These are phyloP conservation scores for Hydropsyche betteni DNA, from an alignment of 2,888 invertebrate genomes.

Conservation along the genomic window DNA sequence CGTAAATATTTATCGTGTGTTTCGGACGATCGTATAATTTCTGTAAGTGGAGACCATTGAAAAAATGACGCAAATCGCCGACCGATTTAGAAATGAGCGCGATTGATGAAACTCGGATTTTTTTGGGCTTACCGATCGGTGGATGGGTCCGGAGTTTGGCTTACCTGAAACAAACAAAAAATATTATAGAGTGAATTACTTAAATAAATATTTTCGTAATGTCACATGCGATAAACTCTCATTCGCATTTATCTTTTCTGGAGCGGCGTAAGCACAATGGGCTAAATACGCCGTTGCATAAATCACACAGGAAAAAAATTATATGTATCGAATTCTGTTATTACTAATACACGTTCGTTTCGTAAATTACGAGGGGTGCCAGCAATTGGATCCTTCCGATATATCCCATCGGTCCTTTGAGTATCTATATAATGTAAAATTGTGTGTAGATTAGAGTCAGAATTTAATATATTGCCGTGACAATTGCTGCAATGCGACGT, in stretches of 20 bases:
- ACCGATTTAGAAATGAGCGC: too few relatives aligned
- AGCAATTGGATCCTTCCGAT: slow-evolving; percentile 33
- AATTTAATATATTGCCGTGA: slow-evolving; percentile 66
- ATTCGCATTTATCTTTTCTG: slow-evolving; percentile 10
- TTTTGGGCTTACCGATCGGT: too few relatives aligned
- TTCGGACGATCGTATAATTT: slow-evolving; percentile 13
- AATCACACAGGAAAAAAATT: slow-evolving; percentile 36
- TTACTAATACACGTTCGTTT: slow-evolving; percentile 7
- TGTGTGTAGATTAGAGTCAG: slow-evolving; percentile 49
- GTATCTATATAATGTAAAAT: slow-evolving; percentile 1
- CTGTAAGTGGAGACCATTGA: too few relatives aligned
- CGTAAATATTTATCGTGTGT: slow-evolving; percentile 18
- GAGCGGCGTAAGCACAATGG: background rate
- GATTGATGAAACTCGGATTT: too few relatives aligned
- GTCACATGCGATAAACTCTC: too few relatives aligned
- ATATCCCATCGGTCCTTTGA: background rate
- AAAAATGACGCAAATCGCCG: too few relatives aligned
- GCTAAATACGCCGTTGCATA: slow-evolving; percentile 8
- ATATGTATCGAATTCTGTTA: slow-evolving; percentile 15
- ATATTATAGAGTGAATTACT: too few relatives aligned
- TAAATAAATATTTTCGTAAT: too few relatives aligned
- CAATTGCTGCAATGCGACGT: slow-evolving; percentile 68
- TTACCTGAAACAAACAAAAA: too few relatives aligned
- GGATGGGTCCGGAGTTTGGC: too few relatives aligned
- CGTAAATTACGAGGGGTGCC: slow-evolving; percentile 36